Conservation (phyloP, 2,888 invertebrate genomes). For the Drosophila kambysellisi region DNA sequence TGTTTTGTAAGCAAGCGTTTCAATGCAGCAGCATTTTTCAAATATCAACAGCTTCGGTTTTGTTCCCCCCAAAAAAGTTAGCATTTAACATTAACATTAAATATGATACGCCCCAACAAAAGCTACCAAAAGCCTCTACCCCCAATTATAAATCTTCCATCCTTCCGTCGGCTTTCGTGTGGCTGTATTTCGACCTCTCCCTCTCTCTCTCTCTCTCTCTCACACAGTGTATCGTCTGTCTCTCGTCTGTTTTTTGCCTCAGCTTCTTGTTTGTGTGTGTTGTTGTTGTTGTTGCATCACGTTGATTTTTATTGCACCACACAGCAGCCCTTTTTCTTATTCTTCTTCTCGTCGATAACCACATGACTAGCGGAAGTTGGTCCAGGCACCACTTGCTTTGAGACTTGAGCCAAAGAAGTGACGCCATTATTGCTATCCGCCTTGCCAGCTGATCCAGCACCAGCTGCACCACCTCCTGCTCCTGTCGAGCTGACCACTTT, state of each 20-base stretch:
- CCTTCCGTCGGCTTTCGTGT: not conserved
- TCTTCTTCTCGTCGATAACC: conserved; percentile 93
- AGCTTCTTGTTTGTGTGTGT: conserved; percentile 19
- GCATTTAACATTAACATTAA: conserved; percentile 63
- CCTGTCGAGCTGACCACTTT: conserved; percentile 70
- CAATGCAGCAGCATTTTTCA: conserved; percentile 62
- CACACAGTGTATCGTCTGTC: conserved; percentile 14
- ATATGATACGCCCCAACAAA: conserved; percentile 48
- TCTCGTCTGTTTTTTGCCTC: conserved; percentile 14
- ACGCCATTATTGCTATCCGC: conserved; percentile 77
- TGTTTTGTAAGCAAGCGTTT: conserved; percentile 57
- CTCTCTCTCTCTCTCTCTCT: not conserved
- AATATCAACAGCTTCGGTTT: conserved; percentile 66
- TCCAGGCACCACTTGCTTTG: conserved; percentile 89
- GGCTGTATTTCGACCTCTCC: not conserved
- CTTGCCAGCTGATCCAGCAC: conserved; percentile 64
- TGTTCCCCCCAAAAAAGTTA: conserved; percentile 37
- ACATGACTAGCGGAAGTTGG: conserved; percentile 95
- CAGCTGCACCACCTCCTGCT: conserved; percentile 30
- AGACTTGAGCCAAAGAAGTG: conserved; percentile 85
- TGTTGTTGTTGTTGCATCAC: conserved; percentile 28
- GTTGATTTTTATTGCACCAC: conserved; percentile 90
- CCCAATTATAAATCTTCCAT: not conserved
- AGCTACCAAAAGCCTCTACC: conserved; percentile 5
- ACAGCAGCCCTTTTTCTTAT: conserved; percentile 98